Percentiles rank a stretch among this genome's conserved stretches.
These are phyloP conservation scores for Lepidothrix coronata DNA, from an alignment of 2,113 vertebrate genomes.

Conservation along the genomic window DNA sequence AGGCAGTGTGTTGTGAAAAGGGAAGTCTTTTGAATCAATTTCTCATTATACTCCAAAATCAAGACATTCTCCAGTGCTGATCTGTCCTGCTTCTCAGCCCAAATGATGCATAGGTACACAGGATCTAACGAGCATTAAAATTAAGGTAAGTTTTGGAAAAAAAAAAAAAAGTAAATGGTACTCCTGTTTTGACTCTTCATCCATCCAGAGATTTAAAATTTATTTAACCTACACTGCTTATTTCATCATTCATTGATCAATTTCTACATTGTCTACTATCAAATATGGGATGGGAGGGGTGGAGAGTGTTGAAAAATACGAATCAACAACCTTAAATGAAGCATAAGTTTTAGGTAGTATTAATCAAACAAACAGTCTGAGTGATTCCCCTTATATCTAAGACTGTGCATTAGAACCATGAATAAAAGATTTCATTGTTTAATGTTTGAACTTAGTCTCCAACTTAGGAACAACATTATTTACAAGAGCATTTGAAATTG, in stretches of 20 bases:
- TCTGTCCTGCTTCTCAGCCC: neutral
- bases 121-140: neutral
- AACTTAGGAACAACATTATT: neutral
- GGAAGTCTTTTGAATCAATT: neutral
- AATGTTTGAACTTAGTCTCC: neutral
- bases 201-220: neutral
- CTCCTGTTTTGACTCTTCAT: neutral
- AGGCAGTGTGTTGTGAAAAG: neutral
- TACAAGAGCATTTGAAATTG: neutral
- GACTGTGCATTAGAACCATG: neutral
- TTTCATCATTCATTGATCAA: neutral
- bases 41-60: neutral
- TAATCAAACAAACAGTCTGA: neutral
- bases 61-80: neutral
- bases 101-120: neutral
- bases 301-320: neutral
- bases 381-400: neutral
- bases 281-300: neutral
- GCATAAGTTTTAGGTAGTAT: neutral
- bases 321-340: neutral
- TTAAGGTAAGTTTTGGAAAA: neutral
- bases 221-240: neutral
- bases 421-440: neutral
- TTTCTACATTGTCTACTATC: neutral
- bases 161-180: neutral